Evolutionary conservation across 2,797 vertebrate genomes (phyloP), one percentile per base, ranked within the genome.

Genomic region (Myripristis jacobus): DNA sequence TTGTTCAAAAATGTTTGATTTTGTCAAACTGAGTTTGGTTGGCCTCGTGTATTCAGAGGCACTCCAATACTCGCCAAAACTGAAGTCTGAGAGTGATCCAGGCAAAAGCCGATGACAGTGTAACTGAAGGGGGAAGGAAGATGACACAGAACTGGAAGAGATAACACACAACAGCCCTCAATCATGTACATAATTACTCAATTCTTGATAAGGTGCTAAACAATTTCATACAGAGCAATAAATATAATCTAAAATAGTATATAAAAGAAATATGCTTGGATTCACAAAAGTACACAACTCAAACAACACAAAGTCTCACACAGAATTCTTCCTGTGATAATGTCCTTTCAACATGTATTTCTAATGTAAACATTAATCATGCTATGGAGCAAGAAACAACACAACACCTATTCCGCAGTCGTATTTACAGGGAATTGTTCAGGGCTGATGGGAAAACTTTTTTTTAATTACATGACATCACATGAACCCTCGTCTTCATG

Each of bases 21-120:
- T 38, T 38, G 36, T 38, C 36, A 2, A 11, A 11, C 34, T 2
- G 29, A 36, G 34, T 87, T 87, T 81, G 68, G 77, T 84, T 75
- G 77, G 78, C 73, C 75, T 83, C 73, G 74, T 76, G 75, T 70
- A 68, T 67, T 83, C 60, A 73, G 62, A 80, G 70, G 75, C 83
- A 79, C 82, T 82, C 61, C 51, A 51, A 62, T 75, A 84, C 73
- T 85, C 75, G 72, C 62, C 59, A 21, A n/a, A 67, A 76, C 56
- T 79, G 65, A 81, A 91, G 81, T 79, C 55, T 68, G 66, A 64
- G 63, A 58, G 41, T 29, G 56, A 81, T 52, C 57, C 61, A 22
- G 60, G 60, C 71, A 77, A 60, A 47, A 61, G 73, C 60, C 66
- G 70, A 80, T 74, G 70, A 66, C 61, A 64, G 11, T 38, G 12